Base-by-base conservation (phyloP, 53 echinoderm and acorn worm species). In the Echinarachnius parma region DNA sequence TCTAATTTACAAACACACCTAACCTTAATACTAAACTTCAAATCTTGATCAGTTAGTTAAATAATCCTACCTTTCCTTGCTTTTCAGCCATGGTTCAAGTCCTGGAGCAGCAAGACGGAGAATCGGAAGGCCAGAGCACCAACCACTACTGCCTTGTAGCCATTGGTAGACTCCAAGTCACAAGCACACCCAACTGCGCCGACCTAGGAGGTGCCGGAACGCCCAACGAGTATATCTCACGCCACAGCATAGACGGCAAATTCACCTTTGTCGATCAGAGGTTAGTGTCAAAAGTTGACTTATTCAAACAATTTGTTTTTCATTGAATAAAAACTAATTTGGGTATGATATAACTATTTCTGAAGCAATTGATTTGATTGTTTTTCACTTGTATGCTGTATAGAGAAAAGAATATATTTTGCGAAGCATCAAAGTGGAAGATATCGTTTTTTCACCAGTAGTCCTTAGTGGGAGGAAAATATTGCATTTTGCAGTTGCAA, bases 231-330 rank as follows among this genome's bases (percentile, higher is more conserved):
- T 98, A 91, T 76, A 91, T 91, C 68, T 85, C 91, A 48, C 77
- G 91, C 42, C 87, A 98, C 48, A 85, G 86, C 66, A 85, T 91
- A 5, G 91, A 91, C 35, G 98, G 91, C 35, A 98, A 98, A 58
- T 98, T 98, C 59, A 91, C 98, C 34, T 98, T 96, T 49, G 91
- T 98, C 13, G 98, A 98, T 85, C 98, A 98, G 63, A 98, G 98
- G 98, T 98, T 16, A 48, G 76, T 77, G 11, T 25, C 42, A 13
- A 39, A 39, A 39, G 42, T 7, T 9, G 42, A 39, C 7, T 13
- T 39, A 39, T 39, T 39, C 13, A 39, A 39, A 39, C 42, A 7
- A 39, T 39, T 39, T n/a, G n/a, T n/a, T n/a, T n/a, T n/a, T n/a
- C n/a, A n/a, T n/a, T n/a, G n/a, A n/a, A n/a, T n/a, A n/a, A n/a